Conservation (phyloP, 2,113 vertebrate genomes). For the Manacus vitellinus region DNA sequence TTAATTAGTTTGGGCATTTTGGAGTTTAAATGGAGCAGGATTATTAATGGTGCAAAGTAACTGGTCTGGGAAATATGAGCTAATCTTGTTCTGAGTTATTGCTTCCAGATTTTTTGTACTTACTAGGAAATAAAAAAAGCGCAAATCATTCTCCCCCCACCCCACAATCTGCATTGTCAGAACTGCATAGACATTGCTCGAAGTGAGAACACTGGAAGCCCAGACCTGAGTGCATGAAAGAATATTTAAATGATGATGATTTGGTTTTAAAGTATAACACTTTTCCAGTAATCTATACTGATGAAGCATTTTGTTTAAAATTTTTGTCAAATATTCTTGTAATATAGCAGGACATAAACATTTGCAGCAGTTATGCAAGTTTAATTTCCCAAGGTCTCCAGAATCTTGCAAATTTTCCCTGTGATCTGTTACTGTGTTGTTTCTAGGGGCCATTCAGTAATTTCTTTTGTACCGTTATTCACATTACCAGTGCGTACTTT, state of each 20-base stretch:
- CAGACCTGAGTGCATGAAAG: not conserved
- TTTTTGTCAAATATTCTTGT: not conserved
- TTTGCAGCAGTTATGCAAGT: not conserved
- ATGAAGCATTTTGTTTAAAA: not conserved
- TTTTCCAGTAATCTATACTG: not conserved
- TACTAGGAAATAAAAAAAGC: not conserved
- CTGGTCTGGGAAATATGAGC: not conserved
- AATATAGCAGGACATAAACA: not conserved
- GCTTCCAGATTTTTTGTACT: not conserved
- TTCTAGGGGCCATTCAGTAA: not conserved
- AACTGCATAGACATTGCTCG: not conserved
- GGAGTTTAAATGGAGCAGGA: not conserved
- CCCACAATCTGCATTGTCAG: not conserved
- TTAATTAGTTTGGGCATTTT: conserved; percentile 22
- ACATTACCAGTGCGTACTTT: not conserved
- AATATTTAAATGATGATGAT: not conserved
- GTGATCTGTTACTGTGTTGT: not conserved
- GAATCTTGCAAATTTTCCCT: not conserved
- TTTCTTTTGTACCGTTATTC: not conserved
- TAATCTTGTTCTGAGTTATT: not conserved
- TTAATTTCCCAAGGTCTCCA: not conserved
- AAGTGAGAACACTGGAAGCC: not conserved
- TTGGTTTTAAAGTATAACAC: not conserved
- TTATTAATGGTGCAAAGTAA: conserved; percentile 3
- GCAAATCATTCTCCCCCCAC: not conserved